Base-by-base conservation (phyloP, 2,888 invertebrate genomes). In the Archaeoteleia sp. region DNA sequence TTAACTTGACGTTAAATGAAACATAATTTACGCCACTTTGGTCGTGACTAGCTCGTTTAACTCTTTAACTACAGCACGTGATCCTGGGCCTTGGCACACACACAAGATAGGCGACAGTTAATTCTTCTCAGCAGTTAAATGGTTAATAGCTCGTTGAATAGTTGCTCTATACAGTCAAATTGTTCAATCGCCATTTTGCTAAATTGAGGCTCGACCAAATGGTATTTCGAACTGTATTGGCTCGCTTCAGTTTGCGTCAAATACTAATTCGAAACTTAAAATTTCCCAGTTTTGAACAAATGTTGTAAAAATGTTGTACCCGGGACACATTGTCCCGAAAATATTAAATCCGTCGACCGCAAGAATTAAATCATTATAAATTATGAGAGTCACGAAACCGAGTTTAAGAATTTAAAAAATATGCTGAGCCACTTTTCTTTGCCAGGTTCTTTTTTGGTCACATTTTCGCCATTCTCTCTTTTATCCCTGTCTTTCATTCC, bases 1-100 rank as follows among this genome's bases (percentile, higher is more conserved):
- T 67, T 55, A 57, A 35, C 45, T 35, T 51, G 57, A 57, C 67
- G 35, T 67, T 61, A 61, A 61, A 57, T n/a, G 61, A 55, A 57
- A 61, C 57, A 42, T 67, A 67, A 67, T 67, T 67, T 57, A 61
- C 46, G 57, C 35, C 57, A 62, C 51, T 67, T 46, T 42, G 55
- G 46, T 57, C 57, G 57, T 67, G 61, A 61, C 61, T 51, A 55
- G 40, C 67, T 67, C 67, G 55, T 61, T 67, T 49, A 67, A 67
- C 67, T 61, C 67, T 67, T 61, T 61, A 67, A 67, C 61, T 61
- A 40, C 51, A 17, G 27, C 45, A 67, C 67, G 51, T 61, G 61
- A 67, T 67, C 30, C 46, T 46, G 35, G 51, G 40, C 51, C 65
- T 51, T 61, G 48, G 45, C n/a, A n/a, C n/a, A n/a, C n/a, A n/a